phyloP scores from a whole-genome alignment of 1,140 invertebrate species.

The Drosophila paulistorum region DNA sequence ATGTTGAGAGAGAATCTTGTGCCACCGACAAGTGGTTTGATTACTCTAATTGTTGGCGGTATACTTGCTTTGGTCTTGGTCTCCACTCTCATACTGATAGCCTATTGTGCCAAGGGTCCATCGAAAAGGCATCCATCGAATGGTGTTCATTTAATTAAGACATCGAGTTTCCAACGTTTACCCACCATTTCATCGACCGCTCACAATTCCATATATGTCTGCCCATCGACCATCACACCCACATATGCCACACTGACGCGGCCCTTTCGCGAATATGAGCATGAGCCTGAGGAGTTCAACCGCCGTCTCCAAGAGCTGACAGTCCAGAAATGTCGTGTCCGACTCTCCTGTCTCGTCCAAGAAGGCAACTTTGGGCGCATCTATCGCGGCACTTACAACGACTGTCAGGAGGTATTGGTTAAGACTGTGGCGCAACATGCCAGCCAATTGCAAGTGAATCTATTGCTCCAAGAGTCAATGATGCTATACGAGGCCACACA shows the following conservation, averaged over 20 bases:
- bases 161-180: slow-evolving; percentile 80
- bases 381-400: slow-evolving; percentile 92
- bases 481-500: slow-evolving; percentile 94
- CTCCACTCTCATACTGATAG: slow-evolving; percentile 73
- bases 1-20: slow-evolving; percentile 74
- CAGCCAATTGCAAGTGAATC: slow-evolving; percentile 89
- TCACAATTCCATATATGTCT: slow-evolving; percentile 81
- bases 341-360: slow-evolving; percentile 89
- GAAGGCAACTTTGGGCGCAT: slow-evolving; percentile 97
- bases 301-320: slow-evolving; percentile 81
- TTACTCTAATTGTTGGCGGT: slow-evolving; percentile 76
- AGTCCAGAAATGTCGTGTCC: slow-evolving; percentile 87
- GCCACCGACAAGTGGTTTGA: slow-evolving; percentile 68
- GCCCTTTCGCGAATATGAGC: slow-evolving; percentile 80
- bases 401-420: slow-evolving; percentile 91
- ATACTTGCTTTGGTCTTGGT: slow-evolving; percentile 77
- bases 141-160: slow-evolving; percentile 77
- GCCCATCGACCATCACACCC: slow-evolving; percentile 77
- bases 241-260: slow-evolving; percentile 80
- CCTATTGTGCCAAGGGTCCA: slow-evolving; percentile 81
- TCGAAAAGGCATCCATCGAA: slow-evolving; percentile 76
- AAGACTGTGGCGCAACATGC: slow-evolving; percentile 91
- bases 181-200: slow-evolving; percentile 77
- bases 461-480: slow-evolving; percentile 94
- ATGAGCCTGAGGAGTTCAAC: slow-evolving; percentile 83